phyloP scores from a whole-genome alignment of 2,797 vertebrate species.

The Melopsittacus undulatus region DNA sequence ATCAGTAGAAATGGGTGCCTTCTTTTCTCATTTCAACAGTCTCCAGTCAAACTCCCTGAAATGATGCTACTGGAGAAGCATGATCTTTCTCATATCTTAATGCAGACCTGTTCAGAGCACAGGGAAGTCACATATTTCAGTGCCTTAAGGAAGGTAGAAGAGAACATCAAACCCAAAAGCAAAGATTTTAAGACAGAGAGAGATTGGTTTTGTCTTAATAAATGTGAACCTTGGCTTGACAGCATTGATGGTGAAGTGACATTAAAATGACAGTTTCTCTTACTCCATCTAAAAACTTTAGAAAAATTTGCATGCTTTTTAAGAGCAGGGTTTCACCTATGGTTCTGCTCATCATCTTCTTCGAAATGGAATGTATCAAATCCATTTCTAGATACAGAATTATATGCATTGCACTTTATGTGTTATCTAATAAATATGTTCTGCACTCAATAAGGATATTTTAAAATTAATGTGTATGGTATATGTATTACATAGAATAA shows the following conservation, averaged over 20 bases:
- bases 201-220: not conserved
- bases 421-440: not conserved
- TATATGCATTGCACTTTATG: not conserved
- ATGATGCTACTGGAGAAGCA: not conserved
- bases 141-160: not conserved
- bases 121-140: not conserved
- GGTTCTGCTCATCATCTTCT: not conserved
- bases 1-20: not conserved
- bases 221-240: not conserved
- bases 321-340: not conserved
- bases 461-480: not conserved
- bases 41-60: not conserved
- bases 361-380: not conserved
- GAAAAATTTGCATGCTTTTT: not conserved
- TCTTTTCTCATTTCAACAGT: not conserved
- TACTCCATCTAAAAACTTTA: not conserved
- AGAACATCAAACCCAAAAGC: not conserved
- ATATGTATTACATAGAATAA: not conserved
- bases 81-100: not conserved
- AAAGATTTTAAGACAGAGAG: not conserved
- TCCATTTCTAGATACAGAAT: not conserved
- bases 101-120: not conserved
- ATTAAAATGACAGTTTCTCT: not conserved
- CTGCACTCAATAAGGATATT: not conserved
- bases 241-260: not conserved